phyloP scores from a whole-genome alignment of 2,888 invertebrate species.

The Drosophila aldrichi region DNA sequence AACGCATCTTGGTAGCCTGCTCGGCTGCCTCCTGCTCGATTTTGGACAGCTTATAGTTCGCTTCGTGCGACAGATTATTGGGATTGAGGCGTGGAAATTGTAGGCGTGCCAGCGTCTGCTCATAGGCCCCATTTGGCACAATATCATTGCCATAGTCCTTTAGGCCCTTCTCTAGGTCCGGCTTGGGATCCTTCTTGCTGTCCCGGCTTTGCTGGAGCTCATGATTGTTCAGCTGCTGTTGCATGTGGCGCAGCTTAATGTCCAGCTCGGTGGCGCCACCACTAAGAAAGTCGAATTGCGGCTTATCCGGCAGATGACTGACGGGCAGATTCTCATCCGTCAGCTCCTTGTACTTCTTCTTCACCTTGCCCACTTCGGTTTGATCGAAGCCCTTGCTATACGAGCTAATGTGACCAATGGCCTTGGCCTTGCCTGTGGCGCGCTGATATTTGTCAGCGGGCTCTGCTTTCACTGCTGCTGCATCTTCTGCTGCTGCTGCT shows the following conservation, averaged over 20 bases:
- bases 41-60: conserved; percentile 85
- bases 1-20: conserved; percentile 11
- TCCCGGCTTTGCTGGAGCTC: conserved; percentile 10
- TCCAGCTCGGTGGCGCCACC: conserved; percentile 38
- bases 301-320: not conserved
- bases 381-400: conserved; percentile 41
- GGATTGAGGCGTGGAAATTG: conserved; percentile 30
- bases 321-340: conserved; percentile 1
- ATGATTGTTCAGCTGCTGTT: conserved; percentile 24
- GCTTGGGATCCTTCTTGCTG: not conserved
- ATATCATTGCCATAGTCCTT: conserved; percentile 14
- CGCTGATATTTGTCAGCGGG: conserved; percentile 27
- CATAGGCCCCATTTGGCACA: conserved; percentile 58
- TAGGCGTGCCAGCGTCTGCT: conserved; percentile 55
- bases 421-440: not conserved
- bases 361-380: conserved; percentile 61
- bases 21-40: conserved; percentile 83
- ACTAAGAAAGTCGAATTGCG: rapidly evolving
- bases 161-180: not conserved
- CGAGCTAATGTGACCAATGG: not conserved
- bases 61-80: conserved; percentile 84
- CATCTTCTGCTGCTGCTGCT: not conserved
- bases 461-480: not conserved
- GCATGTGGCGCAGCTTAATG: conserved; percentile 44
- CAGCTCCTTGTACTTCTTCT: conserved; percentile 52